Evolutionary conservation across 2,888 invertebrate genomes (phyloP), one percentile per base, ranked within the genome.

Genomic region (Orthosia cruda): DNA sequence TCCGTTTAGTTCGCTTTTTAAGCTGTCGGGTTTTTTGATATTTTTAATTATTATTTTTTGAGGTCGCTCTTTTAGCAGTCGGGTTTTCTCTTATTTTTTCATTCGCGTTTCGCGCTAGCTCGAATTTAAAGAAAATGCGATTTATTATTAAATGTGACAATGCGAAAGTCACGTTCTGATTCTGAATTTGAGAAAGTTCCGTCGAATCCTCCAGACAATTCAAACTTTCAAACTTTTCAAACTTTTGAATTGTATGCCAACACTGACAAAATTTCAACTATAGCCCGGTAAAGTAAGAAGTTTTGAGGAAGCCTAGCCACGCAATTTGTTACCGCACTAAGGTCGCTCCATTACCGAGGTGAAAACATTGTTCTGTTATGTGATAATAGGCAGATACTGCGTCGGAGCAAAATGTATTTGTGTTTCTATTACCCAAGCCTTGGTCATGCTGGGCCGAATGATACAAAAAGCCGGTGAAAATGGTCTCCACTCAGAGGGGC

Each of bases 391-490:
- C 59, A 57, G 32, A 40, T 67, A 57, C 58, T 57, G 65, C 13
- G 20, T 45, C 57, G 50, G 23, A 61, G 32, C 50, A 61, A 49
- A 70, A 58, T 84, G 16, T 80, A 63, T 77, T 16, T 57, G 59
- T 58, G 54, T 62, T 67, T 63, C 64, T 58, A 70, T 76, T 77
- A 77, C 74, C 67, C 49, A 70, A 65, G 58, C 47, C n/a, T 54
- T 63, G 55, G 50, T 52, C 20, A 20, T 61, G 18, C 67, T 62
- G 73, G 12, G 58, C 26, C 45, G 59, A 71, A 9, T 62, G 62
- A 26, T 65, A 83, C 68, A 80, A 77, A 75, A 83, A 81, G 26
- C 63, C 61, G 23, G 62, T 73, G 71, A 61, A 71, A 71, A 77
- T 78, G 26, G 71, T 59, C 63, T 70, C 61, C 69, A 64, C 67